Evolutionary conservation across 2,113 vertebrate species (phyloP).

Genomic region (Neolamprologus sp.): DNA sequence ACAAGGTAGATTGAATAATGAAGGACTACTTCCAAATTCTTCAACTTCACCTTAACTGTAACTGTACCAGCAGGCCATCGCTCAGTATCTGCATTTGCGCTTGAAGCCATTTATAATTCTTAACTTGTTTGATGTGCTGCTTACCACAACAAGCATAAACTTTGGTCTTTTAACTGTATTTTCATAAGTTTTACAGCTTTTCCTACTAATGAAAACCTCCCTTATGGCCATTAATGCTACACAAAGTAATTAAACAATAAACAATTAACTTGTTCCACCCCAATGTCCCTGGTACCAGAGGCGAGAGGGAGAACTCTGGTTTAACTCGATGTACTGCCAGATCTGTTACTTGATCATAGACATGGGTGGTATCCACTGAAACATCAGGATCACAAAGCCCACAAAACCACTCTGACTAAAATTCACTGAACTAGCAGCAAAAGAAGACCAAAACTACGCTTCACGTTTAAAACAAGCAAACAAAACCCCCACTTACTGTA

Average conservation of each 20-base stretch:
- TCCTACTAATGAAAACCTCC: not conserved
- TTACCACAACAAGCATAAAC: not conserved
- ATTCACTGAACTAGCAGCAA: not conserved
- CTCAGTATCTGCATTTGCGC: not conserved
- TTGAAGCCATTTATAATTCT: not conserved
- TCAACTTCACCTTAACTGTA: not conserved
- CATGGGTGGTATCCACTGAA: not conserved
- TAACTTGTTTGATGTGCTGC: not conserved
- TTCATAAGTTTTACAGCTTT: not conserved
- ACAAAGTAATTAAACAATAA: not conserved
- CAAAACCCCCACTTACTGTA: accelerated
- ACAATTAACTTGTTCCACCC: not conserved
- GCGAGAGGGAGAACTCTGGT: not conserved
- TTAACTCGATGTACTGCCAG: not conserved
- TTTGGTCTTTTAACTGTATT: not conserved
- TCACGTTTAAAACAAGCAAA: not conserved
- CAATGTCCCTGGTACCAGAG: not conserved
- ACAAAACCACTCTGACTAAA: not conserved
- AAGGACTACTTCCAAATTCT: not conserved
- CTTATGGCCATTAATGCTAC: not conserved
- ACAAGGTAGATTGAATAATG: not conserved
- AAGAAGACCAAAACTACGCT: not conserved
- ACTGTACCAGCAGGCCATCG: not conserved
- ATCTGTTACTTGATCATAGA: not conserved
- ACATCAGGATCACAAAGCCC: not conserved